Evolutionary conservation across 2,888 invertebrate genomes (phyloP), one percentile per base, ranked within the genome.

Genomic region (Drosophila cyrtoloma): DNA sequence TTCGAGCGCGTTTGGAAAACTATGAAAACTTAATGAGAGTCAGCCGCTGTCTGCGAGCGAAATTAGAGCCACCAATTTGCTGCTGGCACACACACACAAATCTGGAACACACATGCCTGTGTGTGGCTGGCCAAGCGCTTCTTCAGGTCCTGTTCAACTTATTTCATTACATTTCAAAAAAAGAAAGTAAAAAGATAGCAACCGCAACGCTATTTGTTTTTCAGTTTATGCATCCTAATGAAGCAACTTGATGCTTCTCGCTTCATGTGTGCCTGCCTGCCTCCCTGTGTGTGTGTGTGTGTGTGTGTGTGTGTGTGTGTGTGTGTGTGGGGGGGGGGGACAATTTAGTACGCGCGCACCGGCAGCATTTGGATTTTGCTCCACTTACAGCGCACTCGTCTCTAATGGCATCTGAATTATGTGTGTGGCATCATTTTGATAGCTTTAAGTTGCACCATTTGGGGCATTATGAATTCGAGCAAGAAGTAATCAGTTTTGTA

Each of bases 11-110:
- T 86, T 84, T 74, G 83, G 81, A 83, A 87, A 81, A 82, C 88
- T 85, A 83, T 69, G 89, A 74, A 87, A 90, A 88, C 89, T 89
- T 86, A 86, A 86, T 86, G 88, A 86, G 87, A 71, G 73, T 37
- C 74, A 64, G 76, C 28, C 56, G 12, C 64, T 30, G 73, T 62
- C 72, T 74, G 86, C 76, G 61, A 66, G 52, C 64, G 70, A 89
- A 89, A 89, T 86, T 87, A 75, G 90, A 85, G 76, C 81, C 75
- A 88, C 72, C 67, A 85, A 82, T 72, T 81, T 71, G 71, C 56
- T 75, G 82, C 79, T 60, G 69, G 67, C 67, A 42, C 62, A 69
- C 44, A 68, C 12, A 53, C 39, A 50, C 26, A 47, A 47, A 47
- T 47, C 47, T 47, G 26, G 47, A 16, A 44, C 22, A 51, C 33